Evolutionary conservation across 1,140 invertebrate species (phyloP).

Genomic region (Lepeophtheirus salmonis): DNA sequence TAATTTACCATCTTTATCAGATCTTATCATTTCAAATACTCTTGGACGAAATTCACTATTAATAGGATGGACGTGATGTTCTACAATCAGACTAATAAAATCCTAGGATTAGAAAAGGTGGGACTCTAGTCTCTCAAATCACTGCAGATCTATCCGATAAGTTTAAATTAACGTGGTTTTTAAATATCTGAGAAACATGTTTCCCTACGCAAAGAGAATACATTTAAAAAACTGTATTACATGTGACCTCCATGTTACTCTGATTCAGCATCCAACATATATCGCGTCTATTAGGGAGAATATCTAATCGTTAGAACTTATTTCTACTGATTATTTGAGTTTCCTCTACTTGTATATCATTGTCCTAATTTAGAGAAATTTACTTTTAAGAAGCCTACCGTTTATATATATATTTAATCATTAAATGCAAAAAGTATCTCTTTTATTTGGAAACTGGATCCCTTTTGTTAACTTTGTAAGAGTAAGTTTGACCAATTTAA

Average conservation of each 20-base stretch:
- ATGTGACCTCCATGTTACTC: conserved; percentile 1
- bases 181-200: neutral
- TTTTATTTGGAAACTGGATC: neutral
- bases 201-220: conserved; percentile 4
- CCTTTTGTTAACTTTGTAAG: conserved; percentile 10
- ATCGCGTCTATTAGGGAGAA: conserved; percentile 6
- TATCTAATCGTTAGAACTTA: conserved; percentile 10
- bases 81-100: neutral
- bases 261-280: conserved; percentile 1
- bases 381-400: conserved; percentile 9
- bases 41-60: conserved; percentile 9
- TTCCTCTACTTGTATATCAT: neutral
- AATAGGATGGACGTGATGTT: neutral
- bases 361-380: conserved; percentile 12
- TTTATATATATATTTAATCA: conserved; percentile 4
- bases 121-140: neutral
- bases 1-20: neutral
- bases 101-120: neutral
- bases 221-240: conserved; percentile 3
- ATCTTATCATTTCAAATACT: neutral
- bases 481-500: conserved; percentile 12
- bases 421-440: conserved; percentile 1
- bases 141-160: neutral
- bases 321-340: conserved; percentile 9
- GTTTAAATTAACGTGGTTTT: conserved; percentile 1